Conservation (phyloP, 2,888 invertebrate species). For the Drosophila seclusa region DNA sequence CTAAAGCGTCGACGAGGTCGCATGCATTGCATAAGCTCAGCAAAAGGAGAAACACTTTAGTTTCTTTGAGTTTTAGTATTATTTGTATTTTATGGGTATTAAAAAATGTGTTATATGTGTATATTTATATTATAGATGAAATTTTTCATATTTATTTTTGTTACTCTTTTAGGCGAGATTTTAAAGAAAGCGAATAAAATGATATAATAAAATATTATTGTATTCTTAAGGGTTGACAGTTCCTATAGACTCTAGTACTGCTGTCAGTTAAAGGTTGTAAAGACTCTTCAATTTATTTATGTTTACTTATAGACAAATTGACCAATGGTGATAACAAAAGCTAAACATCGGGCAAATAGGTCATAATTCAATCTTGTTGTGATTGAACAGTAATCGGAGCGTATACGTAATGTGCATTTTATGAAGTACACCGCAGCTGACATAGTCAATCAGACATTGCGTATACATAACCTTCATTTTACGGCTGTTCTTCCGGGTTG, state of each 20-base stretch:
- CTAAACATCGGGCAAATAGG: not conserved
- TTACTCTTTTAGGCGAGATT: not conserved
- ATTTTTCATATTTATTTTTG: not conserved
- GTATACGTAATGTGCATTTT: not conserved
- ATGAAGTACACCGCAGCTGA: not conserved
- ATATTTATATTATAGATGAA: not conserved
- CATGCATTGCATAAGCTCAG: conserved; percentile 25
- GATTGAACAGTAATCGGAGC: not conserved
- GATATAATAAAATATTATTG: not conserved
- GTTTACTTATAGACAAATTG: not conserved
- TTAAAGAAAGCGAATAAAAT: no score
- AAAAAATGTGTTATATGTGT: no score
- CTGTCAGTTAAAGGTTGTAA: not conserved
- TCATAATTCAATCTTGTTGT: not conserved
- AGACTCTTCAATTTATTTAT: not conserved
- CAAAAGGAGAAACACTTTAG: conserved; percentile 13
- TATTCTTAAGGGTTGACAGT: not conserved
- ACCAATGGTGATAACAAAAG: not conserved
- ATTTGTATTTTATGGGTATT: not conserved
- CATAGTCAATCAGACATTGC: conserved; percentile 28
- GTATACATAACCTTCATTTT: conserved; percentile 53
- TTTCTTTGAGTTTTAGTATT: not conserved
- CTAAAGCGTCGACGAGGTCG: conserved; percentile 22
- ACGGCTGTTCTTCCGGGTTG: conserved; percentile 64
- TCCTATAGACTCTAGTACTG: not conserved